Percentiles rank a stretch among this genome's conserved stretches.
phyloP scores from a whole-genome alignment of 2,888 invertebrate genomes.

The Lamellibrachia satsuma region DNA sequence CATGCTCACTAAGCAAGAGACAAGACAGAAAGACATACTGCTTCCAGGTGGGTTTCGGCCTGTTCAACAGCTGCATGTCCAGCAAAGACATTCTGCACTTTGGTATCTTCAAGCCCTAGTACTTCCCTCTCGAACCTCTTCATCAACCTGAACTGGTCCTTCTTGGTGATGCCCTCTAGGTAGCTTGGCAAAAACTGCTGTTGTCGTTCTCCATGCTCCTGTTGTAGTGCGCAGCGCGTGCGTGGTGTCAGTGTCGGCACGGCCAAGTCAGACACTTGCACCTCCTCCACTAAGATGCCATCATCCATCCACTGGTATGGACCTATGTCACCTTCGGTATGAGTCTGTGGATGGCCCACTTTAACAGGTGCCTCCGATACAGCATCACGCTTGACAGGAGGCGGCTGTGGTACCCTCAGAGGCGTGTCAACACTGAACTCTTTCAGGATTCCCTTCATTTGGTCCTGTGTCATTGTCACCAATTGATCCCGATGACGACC shows the following conservation, averaged over 20 bases:
- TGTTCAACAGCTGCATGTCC: slow-evolving; percentile 56
- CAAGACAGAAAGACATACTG: slow-evolving; percentile 28
- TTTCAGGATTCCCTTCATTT: slow-evolving; percentile 53
- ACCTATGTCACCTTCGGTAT: neutral
- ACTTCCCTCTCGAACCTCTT: slow-evolving; percentile 54
- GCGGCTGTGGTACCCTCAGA: slow-evolving; percentile 47
- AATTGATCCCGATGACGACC: slow-evolving; percentile 12
- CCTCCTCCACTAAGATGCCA: slow-evolving; percentile 55
- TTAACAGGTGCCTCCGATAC: neutral
- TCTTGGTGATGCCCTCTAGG: slow-evolving; percentile 56
- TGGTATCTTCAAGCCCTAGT: slow-evolving; percentile 53
- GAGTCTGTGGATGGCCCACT: neutral
- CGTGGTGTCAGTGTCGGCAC: neutral
- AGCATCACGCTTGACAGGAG: neutral
- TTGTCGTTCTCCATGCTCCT: slow-evolving; percentile 41
- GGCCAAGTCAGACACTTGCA: slow-evolving; percentile 46
- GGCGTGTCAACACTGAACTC: slow-evolving; percentile 58
- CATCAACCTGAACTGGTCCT: slow-evolving; percentile 56
- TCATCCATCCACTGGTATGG: slow-evolving; percentile 47
- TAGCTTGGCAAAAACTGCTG: slow-evolving; percentile 49
- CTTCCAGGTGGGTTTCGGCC: slow-evolving; percentile 51
- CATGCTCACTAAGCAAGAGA: neutral
- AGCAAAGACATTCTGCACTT: slow-evolving; percentile 54
- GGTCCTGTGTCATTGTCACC: slow-evolving; percentile 25
- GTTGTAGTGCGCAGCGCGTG: slow-evolving; percentile 19